Evolutionary conservation across 1,140 invertebrate genomes (phyloP).

Genomic region (Euglossa dilemma): DNA sequence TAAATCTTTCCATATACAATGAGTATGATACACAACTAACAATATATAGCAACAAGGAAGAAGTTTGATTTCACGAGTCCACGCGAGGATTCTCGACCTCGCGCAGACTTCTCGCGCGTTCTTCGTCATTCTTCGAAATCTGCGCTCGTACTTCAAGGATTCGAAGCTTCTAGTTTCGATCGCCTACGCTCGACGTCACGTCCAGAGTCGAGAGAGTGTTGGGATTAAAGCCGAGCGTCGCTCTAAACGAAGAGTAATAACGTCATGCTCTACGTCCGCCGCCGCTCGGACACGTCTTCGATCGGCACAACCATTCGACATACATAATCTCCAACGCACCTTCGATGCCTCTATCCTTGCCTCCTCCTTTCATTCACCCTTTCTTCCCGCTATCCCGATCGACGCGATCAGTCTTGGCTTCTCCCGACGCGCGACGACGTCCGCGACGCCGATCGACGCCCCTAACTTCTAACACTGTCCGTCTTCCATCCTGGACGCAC

Average conservation of each 20-base stretch:
- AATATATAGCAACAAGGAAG: conserved; percentile 34
- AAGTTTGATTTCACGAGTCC: conserved; percentile 24
- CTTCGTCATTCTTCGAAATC: not conserved
- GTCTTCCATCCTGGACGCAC: not conserved
- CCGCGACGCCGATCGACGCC: not conserved
- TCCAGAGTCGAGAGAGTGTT: not conserved
- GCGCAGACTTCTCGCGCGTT: too few relatives aligned
- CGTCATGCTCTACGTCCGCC: not conserved
- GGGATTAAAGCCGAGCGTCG: conserved; percentile 20
- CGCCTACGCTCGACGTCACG: too few relatives aligned
- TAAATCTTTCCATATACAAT: conserved; percentile 31
- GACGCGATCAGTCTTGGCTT: conserved; percentile 19
- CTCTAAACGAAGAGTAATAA: conserved; percentile 18
- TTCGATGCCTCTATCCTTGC: not conserved
- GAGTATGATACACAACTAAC: conserved; percentile 48
- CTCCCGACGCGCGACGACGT: too few relatives aligned
- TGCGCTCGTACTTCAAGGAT: not conserved
- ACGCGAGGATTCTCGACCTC: too few relatives aligned
- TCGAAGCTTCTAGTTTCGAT: not conserved
- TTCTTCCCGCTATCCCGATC: not conserved
- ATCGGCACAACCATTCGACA: not conserved
- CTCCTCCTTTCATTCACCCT: not conserved
- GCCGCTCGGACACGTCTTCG: not conserved
- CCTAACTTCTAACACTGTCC: not conserved
- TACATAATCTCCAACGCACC: not conserved